Conservation (phyloP, 2,113 vertebrate genomes). For the Meles meles region DNA sequence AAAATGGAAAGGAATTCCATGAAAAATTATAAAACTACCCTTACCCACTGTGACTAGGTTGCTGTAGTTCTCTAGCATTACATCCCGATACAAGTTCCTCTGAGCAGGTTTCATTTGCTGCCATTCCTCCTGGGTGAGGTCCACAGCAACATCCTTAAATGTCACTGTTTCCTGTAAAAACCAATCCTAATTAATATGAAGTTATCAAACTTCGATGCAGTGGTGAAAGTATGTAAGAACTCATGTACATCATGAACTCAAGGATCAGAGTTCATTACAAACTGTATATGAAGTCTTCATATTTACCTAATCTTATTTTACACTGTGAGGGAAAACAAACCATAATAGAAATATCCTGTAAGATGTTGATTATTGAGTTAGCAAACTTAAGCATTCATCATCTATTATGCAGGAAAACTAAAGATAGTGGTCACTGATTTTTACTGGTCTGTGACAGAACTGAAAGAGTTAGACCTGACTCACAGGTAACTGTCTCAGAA, state of each 20-base stretch:
- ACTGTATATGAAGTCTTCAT: not conserved
- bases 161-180: slow-evolving; percentile 59
- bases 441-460: not conserved
- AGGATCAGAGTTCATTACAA: slow-evolving; percentile 2
- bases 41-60: slow-evolving; percentile 70
- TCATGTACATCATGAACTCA: not conserved
- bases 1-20: not conserved
- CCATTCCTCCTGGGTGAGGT: slow-evolving; percentile 70
- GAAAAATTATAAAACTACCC: not conserved
- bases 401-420: not conserved
- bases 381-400: not conserved
- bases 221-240: slow-evolving; percentile 9
- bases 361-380: not conserved
- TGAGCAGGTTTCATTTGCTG: slow-evolving; percentile 70
- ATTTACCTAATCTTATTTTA: not conserved
- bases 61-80: slow-evolving; percentile 72
- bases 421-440: not conserved
- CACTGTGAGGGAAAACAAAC: not conserved
- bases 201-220: not conserved
- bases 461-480: not conserved
- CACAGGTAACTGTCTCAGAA: not conserved
- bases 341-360: not conserved
- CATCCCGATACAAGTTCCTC: slow-evolving; percentile 67
- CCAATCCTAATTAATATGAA: not conserved
- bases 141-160: slow-evolving; percentile 68